Percentiles rank a stretch among this genome's conserved stretches.
phyloP scores from a whole-genome alignment of 2,888 invertebrate genomes.

The Habroteleia sp. region DNA sequence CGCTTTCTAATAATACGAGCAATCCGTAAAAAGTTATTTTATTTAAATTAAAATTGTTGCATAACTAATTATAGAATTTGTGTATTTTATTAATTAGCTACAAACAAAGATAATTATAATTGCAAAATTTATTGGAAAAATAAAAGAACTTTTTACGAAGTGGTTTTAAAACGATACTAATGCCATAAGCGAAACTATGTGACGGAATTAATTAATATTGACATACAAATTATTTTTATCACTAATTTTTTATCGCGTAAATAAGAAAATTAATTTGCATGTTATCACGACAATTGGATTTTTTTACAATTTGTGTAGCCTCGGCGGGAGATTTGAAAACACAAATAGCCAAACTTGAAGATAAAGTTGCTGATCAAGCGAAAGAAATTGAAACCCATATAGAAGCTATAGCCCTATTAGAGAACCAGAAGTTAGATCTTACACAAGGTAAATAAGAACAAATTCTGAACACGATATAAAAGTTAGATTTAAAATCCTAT shows the following conservation, averaged over 20 bases:
- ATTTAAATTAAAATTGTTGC: no score
- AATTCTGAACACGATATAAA: no score
- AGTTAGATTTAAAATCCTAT: no score
- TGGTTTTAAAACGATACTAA: no score
- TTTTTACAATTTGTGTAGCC: conserved; percentile 77
- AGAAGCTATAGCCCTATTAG: conserved; percentile 84
- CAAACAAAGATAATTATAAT: no score
- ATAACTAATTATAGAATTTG: no score
- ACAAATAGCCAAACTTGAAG: conserved; percentile 76
- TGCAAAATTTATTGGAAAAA: no score
- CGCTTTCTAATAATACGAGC: no score
- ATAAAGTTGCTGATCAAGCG: conserved; percentile 75
- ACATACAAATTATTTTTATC: not conserved
- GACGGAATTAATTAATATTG: not conserved
- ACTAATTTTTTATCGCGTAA: not conserved
- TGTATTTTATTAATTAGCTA: no score
- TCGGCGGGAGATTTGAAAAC: conserved; percentile 77
- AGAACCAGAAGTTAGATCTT: conserved; percentile 86
- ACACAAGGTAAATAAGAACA: conserved; percentile 82
- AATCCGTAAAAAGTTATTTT: no score
- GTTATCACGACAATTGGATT: conserved; percentile 66
- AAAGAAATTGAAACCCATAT: conserved; percentile 82
- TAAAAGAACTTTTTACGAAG: no score
- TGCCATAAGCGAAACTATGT: no score
- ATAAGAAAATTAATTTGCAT: conserved; percentile 19